Percentiles rank a stretch among this genome's conserved stretches.
phyloP scores from a whole-genome alignment of 2,888 invertebrate genomes.

The Dugesia japonica region DNA sequence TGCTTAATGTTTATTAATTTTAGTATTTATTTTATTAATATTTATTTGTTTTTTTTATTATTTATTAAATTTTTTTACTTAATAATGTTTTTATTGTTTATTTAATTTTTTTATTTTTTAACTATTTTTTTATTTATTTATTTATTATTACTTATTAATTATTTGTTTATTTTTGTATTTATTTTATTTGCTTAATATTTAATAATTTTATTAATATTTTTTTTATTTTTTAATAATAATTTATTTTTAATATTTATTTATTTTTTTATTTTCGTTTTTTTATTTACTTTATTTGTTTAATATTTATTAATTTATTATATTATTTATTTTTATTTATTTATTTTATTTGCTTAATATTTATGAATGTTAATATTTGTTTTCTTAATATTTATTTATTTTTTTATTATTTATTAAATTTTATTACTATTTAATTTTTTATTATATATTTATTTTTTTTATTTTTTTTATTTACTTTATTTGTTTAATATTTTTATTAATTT shows the following conservation, averaged over 20 bases:
- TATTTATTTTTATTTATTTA: neutral
- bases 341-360: too few species aligned
- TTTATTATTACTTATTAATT: too few species aligned
- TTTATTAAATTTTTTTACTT: neutral
- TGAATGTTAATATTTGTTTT: neutral
- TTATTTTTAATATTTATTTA: neutral
- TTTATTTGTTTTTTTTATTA: neutral
- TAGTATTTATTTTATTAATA: too few species aligned
- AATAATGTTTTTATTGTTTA: neutral
- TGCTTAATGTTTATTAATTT: neutral
- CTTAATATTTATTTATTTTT: too few species aligned
- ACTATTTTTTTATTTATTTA: neutral
- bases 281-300: too few species aligned
- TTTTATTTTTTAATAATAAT: neutral
- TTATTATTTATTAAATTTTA: neutral
- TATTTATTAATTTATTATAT: neutral
- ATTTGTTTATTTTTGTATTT: neutral
- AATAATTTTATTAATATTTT: neutral
- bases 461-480: too few species aligned
- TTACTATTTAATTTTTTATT: too few species aligned
- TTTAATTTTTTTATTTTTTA: neutral
- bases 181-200: neutral
- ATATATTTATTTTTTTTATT: too few species aligned
- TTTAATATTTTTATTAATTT: too few species aligned
- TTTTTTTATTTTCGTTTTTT: too few species aligned